A percentile compares a stretch with the other conserved stretches of the same genome.
Conservation (phyloP, 2,797 vertebrate species). For the Leptodactylus fallax region DNA sequence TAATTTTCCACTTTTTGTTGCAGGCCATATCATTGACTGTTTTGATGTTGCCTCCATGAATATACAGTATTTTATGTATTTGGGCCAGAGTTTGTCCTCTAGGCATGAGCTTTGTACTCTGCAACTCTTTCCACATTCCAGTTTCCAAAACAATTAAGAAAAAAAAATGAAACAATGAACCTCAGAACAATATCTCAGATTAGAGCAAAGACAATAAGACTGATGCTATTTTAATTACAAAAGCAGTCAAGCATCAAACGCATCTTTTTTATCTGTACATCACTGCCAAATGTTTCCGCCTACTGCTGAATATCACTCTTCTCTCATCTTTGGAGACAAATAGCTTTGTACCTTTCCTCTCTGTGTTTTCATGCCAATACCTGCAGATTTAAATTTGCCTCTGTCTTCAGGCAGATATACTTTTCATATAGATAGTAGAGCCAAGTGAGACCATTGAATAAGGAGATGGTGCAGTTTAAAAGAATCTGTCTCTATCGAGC, state of each 20-base stretch:
- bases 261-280: conserved; percentile 31
- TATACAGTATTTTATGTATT: conserved; percentile 21
- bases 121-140: not conserved
- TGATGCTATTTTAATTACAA: conserved; percentile 59
- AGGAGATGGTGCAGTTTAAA: not conserved
- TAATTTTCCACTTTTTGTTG: not conserved
- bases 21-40: not conserved
- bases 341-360: not conserved
- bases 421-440: not conserved
- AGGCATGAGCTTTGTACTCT: not conserved
- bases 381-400: not conserved
- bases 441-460: too few species aligned
- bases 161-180: conserved; percentile 30
- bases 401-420: not conserved
- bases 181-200: conserved; percentile 48
- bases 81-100: not conserved
- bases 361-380: not conserved
- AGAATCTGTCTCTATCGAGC: too few species aligned
- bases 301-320: not conserved
- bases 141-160: conserved; percentile 47
- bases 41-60: not conserved
- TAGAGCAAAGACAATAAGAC: conserved; percentile 43
- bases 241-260: conserved; percentile 31
- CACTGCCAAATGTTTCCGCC: not conserved
- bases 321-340: not conserved